These are phyloP conservation scores for Theonella swinhoei DNA, from an alignment of 37 sponge, comb jelly and placozoan species.

Conservation along the genomic window DNA sequence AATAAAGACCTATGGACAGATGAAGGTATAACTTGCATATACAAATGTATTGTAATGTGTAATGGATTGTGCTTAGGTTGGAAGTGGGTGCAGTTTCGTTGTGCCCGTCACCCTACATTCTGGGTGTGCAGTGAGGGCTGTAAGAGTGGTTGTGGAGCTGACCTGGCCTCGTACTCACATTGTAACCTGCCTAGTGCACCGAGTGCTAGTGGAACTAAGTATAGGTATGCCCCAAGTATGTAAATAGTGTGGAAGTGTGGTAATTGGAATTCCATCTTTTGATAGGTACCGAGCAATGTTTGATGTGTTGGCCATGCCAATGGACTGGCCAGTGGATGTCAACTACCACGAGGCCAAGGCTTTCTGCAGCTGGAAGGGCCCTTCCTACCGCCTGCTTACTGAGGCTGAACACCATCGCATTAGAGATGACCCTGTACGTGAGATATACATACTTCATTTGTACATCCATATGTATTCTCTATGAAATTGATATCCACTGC, in stretches of 20 bases:
- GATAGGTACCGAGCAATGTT: constrained; percentile 88
- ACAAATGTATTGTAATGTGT: not conserved
- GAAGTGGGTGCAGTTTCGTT: constrained; percentile 74
- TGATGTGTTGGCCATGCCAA: constrained; percentile 86
- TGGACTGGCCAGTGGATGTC: constrained; percentile 92
- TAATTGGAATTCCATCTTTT: not conserved
- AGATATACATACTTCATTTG: not conserved
- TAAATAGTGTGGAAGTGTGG: not conserved
- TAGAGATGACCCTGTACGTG: constrained; percentile 66
- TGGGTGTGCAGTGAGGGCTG: constrained; percentile 86
- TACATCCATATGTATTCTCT: constrained; percentile 2
- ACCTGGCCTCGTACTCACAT: constrained; percentile 72
- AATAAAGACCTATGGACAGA: constrained; percentile 78
- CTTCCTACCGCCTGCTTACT: constrained; percentile 81
- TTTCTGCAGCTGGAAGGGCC: constrained; percentile 88
- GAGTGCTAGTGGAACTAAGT: not conserved
- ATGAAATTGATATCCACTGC: too few relatives aligned
- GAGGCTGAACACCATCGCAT: constrained; percentile 89
- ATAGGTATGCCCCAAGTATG: not conserved
- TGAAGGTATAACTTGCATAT: constrained; percentile 55
- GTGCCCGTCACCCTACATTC: constrained; percentile 82
- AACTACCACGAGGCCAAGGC: constrained; percentile 96
- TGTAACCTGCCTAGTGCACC: constrained; percentile 30
- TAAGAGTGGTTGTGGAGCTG: constrained; percentile 79
- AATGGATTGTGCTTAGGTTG: constrained; percentile 56